phyloP scores from a whole-genome alignment of 2,888 invertebrate species.

The Meiosimyza decipiens region DNA sequence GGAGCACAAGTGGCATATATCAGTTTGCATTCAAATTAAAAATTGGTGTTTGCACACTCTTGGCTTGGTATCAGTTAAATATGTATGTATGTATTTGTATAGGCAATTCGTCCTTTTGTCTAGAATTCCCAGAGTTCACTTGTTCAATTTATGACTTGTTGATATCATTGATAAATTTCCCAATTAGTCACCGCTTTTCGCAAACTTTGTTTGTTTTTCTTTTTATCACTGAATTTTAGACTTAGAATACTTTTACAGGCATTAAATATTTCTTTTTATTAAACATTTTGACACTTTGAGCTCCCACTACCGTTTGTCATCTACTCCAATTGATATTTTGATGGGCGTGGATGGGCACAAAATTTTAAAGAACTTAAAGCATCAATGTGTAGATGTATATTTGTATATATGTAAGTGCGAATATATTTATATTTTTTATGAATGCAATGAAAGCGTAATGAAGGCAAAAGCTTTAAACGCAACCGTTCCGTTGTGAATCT shows the following conservation, averaged over 20 bases:
- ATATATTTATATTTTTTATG: constrained; percentile 3
- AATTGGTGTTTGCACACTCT: constrained; percentile 11
- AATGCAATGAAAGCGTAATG: constrained; percentile 24
- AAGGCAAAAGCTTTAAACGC: constrained; percentile 27
- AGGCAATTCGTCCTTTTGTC: no score
- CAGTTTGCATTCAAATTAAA: neutral
- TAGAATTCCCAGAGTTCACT: neutral
- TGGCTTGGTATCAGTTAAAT: neutral
- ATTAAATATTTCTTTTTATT: no score
- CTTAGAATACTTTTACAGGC: no score
- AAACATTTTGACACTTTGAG: no score
- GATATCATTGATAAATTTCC: constrained; percentile 44
- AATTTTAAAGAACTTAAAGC: neutral
- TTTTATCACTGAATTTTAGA: no score
- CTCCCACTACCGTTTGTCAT: no score
- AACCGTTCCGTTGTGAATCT: constrained; percentile 45
- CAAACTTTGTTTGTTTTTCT: neutral
- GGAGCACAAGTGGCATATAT: neutral
- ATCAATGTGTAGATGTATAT: neutral
- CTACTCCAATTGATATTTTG: neutral
- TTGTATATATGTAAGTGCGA: no score
- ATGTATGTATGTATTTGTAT: neutral
- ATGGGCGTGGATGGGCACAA: neutral
- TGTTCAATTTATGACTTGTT: constrained; percentile 54
- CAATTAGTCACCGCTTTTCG: constrained; percentile 25